These are phyloP conservation scores for Drosophila picticornis DNA, from an alignment of 2,888 invertebrate species.

Conservation along the genomic window DNA sequence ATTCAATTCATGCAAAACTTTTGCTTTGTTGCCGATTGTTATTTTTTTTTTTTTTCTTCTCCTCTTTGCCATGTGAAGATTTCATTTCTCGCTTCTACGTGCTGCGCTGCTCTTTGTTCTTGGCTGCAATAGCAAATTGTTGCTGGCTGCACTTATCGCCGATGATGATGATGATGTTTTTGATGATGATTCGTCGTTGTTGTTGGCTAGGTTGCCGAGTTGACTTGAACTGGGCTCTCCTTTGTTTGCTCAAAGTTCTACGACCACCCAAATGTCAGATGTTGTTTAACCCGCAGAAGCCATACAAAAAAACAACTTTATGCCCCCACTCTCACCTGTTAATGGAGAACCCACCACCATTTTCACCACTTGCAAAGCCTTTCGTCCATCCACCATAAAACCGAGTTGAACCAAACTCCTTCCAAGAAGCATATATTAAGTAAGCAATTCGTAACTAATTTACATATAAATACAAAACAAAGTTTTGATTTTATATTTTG, in stretches of 20 bases:
- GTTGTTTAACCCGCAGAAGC: conserved; percentile 50
- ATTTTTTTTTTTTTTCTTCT: conserved; percentile 1
- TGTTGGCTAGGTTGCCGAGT: conserved; percentile 18
- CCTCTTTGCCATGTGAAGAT: conserved; percentile 23
- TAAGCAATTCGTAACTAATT: not conserved
- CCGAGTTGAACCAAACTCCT: not conserved
- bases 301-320: conserved; percentile 9
- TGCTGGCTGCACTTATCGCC: conserved; percentile 45
- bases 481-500: not conserved
- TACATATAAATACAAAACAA: not conserved
- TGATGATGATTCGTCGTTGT: conserved; percentile 16
- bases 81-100: conserved; percentile 9
- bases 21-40: conserved; percentile 18
- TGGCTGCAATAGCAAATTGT: conserved; percentile 52
- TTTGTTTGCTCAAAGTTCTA: conserved; percentile 58
- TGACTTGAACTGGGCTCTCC: conserved; percentile 23
- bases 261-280: conserved; percentile 53
- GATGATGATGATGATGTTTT: conserved; percentile 26
- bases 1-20: not conserved
- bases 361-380: conserved; percentile 1
- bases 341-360: not conserved
- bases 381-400: not conserved
- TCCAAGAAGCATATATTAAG: not conserved
- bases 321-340: not conserved
- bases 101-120: conserved; percentile 47